These are phyloP conservation scores for Polypedilum pembai DNA, from an alignment of 1,140 invertebrate species.

Conservation along the genomic window DNA sequence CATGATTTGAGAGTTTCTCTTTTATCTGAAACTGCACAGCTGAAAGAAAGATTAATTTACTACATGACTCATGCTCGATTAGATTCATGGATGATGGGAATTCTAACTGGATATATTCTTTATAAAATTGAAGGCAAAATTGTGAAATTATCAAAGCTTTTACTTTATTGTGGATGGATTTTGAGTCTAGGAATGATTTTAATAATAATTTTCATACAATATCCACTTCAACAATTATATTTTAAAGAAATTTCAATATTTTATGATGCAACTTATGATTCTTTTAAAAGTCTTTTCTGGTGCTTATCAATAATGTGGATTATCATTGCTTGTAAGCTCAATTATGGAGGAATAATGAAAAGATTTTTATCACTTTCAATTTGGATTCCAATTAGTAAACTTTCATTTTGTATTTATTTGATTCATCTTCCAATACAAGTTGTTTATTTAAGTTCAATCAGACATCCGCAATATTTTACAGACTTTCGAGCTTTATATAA, in stretches of 20 bases:
- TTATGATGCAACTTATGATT: neutral
- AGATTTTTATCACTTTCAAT: slow-evolving; percentile 20
- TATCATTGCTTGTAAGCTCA: neutral
- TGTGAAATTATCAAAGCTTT: neutral
- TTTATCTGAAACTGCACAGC: neutral
- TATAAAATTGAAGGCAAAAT: neutral
- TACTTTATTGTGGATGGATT: neutral
- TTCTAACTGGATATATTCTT: neutral
- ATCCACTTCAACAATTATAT: neutral
- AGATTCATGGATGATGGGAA: neutral
- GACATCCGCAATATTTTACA: neutral
- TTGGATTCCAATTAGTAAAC: neutral
- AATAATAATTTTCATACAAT: neutral
- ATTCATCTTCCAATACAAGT: neutral
- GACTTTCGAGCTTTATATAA: neutral
- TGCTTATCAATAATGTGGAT: neutral
- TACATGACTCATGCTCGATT: neutral
- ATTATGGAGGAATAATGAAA: neutral
- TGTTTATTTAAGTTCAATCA: neutral
- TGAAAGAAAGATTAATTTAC: neutral
- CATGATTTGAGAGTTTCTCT: neutral
- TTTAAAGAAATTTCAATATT: neutral
- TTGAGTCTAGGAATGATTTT: neutral
- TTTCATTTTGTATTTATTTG: neutral
- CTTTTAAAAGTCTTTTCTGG: neutral